Conservation (phyloP, 2,113 vertebrate genomes). For the Elgaria multicarinata region DNA sequence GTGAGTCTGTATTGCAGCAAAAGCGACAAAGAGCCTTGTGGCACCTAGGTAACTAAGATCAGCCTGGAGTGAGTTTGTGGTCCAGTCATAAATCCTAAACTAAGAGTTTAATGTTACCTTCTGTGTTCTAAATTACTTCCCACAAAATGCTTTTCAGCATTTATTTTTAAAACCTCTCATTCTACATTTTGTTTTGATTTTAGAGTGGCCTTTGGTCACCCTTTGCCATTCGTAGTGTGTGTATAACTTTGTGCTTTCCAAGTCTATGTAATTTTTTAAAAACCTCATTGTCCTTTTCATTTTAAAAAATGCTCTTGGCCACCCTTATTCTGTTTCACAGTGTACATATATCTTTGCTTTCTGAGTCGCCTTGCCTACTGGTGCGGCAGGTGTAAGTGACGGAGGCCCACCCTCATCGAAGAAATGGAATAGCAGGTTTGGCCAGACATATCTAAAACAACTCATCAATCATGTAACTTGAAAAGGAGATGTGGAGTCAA, state of each 20-base stretch:
- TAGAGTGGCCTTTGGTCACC: neutral
- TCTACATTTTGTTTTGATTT: neutral
- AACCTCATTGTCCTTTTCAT: neutral
- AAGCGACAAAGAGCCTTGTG: neutral
- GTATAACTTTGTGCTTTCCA: neutral
- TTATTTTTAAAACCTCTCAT: neutral
- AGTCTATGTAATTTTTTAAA: neutral
- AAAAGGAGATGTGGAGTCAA: conserved; percentile 38
- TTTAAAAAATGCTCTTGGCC: neutral
- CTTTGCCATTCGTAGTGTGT: neutral
- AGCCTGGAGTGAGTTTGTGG: conserved; percentile 41
- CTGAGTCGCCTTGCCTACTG: neutral
- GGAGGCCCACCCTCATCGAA: neutral
- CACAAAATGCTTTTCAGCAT: neutral
- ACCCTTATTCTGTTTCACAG: neutral
- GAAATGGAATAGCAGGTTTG: conserved; percentile 55
- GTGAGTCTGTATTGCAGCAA: neutral
- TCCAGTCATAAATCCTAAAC: conserved; percentile 45
- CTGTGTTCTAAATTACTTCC: conserved; percentile 50
- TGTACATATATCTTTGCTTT: conserved; percentile 1
- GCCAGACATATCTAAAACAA: conserved; percentile 13
- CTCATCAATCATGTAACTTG: conserved; percentile 32
- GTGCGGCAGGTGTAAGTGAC: conserved; percentile 10
- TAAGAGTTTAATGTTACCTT: conserved; percentile 53
- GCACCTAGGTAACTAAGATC: conserved; percentile 33